A percentile compares a stretch with the other conserved stretches of the same genome.
Evolutionary conservation across 2,888 invertebrate genomes (phyloP).

Genomic region (Oscheius myriophilus): DNA sequence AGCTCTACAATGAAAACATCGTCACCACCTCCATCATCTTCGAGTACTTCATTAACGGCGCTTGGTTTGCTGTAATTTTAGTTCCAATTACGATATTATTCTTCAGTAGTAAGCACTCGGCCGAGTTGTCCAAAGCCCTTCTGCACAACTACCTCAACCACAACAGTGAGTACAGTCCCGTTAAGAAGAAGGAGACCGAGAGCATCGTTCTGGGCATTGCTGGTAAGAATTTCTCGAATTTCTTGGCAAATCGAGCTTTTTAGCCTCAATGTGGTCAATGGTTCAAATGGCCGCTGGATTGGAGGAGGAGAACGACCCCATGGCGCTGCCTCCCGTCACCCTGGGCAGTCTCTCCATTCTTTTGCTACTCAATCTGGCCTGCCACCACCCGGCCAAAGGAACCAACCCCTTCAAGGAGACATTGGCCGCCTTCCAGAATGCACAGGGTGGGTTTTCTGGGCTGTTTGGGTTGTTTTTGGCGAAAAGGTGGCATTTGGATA

Average conservation of each 20-base stretch:
- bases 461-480: neutral
- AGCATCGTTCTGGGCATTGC: slow-evolving; percentile 85
- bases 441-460: slow-evolving; percentile 76
- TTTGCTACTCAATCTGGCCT: slow-evolving; percentile 83
- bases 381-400: slow-evolving; percentile 63
- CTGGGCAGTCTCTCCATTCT: slow-evolving; percentile 90
- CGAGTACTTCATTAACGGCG: slow-evolving; percentile 70
- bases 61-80: slow-evolving; percentile 35
- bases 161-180: slow-evolving; percentile 49
- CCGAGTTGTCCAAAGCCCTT: slow-evolving; percentile 71
- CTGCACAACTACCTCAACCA: slow-evolving; percentile 72
- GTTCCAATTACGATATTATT: too few species aligned
- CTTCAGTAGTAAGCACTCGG: slow-evolving; percentile 69
- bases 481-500: too few species aligned
- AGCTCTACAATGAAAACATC: slow-evolving; percentile 73
- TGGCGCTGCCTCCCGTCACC: slow-evolving; percentile 69
- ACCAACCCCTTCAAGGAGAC: slow-evolving; percentile 87
- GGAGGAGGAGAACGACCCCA: slow-evolving; percentile 37
- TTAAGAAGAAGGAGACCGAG: slow-evolving; percentile 76
- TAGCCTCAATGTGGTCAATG: slow-evolving; percentile 69
- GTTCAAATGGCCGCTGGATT: slow-evolving; percentile 58
- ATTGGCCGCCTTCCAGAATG: slow-evolving; percentile 84
- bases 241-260: too few species aligned
- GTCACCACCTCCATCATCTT: slow-evolving; percentile 71
- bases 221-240: slow-evolving; percentile 73